phyloP scores from a whole-genome alignment of 2,113 vertebrate genomes.

The Otis tarda region DNA sequence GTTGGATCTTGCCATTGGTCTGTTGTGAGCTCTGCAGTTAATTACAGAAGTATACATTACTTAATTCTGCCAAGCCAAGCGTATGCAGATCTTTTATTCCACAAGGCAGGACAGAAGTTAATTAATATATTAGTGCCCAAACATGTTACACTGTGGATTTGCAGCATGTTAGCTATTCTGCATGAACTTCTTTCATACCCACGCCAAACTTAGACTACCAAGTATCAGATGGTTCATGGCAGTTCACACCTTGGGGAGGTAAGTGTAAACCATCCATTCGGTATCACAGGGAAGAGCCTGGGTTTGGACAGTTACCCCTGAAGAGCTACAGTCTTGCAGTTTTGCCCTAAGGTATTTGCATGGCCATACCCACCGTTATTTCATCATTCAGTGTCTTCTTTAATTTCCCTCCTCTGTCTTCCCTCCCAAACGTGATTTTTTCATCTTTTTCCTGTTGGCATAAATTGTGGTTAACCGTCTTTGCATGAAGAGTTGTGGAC shows the following conservation, averaged over 20 bases:
- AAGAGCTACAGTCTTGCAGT: not conserved
- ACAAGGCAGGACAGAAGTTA: not conserved
- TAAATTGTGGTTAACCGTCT: slow-evolving; percentile 64
- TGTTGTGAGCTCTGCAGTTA: not conserved
- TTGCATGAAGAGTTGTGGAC: slow-evolving; percentile 3
- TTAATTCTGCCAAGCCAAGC: not conserved
- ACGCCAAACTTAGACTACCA: not conserved
- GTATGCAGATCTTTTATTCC: not conserved
- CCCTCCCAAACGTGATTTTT: not conserved
- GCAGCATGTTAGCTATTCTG: not conserved
- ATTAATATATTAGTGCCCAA: not conserved
- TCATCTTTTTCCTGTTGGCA: slow-evolving; percentile 62
- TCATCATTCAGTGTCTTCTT: slow-evolving; percentile 6
- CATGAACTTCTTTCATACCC: not conserved
- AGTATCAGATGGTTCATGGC: not conserved
- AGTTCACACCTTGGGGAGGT: not conserved
- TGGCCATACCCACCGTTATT: not conserved
- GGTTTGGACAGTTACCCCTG: not conserved
- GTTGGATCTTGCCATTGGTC: not conserved
- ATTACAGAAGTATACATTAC: not conserved
- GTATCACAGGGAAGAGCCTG: not conserved
- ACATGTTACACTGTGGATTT: not conserved
- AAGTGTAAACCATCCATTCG: not conserved
- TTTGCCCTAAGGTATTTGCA: not conserved
- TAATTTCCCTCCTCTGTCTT: not conserved